phyloP scores from a whole-genome alignment of 2,113 vertebrate genomes.

The Dromaius novaehollandiae region DNA sequence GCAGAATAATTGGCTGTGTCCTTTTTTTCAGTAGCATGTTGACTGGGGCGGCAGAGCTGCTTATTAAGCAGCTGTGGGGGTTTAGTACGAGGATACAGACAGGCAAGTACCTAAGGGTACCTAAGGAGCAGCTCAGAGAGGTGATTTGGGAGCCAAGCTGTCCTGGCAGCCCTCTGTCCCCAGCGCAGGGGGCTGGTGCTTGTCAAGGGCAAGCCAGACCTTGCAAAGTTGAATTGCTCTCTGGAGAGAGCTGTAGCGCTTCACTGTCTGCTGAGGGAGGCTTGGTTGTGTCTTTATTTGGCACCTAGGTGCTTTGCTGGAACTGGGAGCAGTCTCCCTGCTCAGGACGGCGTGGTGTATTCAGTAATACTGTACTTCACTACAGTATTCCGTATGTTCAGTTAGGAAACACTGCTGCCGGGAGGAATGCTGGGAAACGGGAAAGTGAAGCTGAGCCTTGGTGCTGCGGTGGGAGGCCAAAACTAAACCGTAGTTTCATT shows the following conservation, averaged over 20 bases:
- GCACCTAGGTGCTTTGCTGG: not conserved
- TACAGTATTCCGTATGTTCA: not conserved
- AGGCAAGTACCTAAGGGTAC: not conserved
- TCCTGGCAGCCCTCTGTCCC: not conserved
- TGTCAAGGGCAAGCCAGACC: not conserved
- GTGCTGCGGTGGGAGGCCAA: not conserved
- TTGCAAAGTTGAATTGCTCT: not conserved
- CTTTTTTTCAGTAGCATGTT: conserved; percentile 10
- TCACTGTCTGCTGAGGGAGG: not conserved
- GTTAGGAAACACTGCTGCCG: not conserved
- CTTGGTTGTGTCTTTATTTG: not conserved
- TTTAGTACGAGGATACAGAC: not conserved
- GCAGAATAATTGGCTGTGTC: not conserved
- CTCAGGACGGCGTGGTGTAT: not conserved
- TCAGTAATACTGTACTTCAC: not conserved
- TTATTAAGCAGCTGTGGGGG: not conserved
- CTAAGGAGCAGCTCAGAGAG: not conserved
- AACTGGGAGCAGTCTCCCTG: not conserved
- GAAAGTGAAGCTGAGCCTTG: not conserved
- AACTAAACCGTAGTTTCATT: not conserved
- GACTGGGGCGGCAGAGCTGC: not conserved
- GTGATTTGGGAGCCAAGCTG: not conserved
- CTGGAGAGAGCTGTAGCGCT: not conserved
- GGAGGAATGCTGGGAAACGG: not conserved
- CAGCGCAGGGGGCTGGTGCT: not conserved